Conservation (phyloP, 2,113 vertebrate species). For the Macroglossus sobrinus region DNA sequence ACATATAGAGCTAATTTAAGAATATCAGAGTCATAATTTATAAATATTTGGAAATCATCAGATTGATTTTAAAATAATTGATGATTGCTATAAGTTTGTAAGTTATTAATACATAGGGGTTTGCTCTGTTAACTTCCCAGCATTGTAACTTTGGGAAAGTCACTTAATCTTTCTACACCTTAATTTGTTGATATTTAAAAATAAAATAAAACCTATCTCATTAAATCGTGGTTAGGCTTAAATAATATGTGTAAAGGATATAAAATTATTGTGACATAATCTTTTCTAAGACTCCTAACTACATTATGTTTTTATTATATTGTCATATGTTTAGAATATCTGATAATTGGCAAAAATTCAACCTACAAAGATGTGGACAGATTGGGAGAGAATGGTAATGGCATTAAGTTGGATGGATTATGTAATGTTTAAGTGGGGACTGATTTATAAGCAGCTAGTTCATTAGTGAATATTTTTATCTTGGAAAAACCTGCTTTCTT, state of each 20-base stretch:
- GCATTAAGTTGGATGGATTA: background rate
- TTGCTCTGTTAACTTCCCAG: background rate
- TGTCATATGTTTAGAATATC: background rate
- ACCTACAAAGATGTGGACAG: background rate
- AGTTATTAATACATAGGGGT: background rate
- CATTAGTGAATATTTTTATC: background rate
- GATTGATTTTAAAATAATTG: background rate
- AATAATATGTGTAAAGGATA: background rate
- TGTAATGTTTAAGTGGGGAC: background rate
- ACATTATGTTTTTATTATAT: background rate
- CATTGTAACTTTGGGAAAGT: background rate
- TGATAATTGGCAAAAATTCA: background rate
- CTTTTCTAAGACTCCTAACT: background rate
- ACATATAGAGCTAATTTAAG: background rate
- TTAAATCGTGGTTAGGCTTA: background rate
- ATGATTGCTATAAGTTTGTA: background rate
- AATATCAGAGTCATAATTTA: background rate
- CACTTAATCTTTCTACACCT: background rate
- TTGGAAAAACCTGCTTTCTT: background rate
- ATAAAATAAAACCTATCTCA: background rate
- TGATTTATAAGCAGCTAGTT: background rate
- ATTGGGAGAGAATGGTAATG: background rate
- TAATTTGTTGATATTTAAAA: background rate
- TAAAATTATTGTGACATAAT: background rate
- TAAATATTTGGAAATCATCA: background rate